phyloP scores from a whole-genome alignment of 1,140 invertebrate genomes.

The Drosophila tristis region DNA sequence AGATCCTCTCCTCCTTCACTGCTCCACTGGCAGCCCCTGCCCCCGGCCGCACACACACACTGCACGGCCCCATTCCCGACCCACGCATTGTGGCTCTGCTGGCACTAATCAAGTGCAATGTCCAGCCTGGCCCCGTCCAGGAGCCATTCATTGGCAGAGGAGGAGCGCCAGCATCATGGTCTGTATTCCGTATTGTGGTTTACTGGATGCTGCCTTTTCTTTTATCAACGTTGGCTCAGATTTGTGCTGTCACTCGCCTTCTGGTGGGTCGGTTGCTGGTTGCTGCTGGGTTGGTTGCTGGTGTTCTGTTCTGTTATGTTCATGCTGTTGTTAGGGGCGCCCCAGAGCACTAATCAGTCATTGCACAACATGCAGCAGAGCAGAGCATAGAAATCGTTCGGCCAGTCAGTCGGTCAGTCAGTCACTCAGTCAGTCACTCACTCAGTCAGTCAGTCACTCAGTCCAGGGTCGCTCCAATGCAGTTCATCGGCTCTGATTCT shows the following conservation, averaged over 20 bases:
- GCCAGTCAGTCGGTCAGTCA: slow-evolving; percentile 31
- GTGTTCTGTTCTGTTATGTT: slow-evolving; percentile 38
- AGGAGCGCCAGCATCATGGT: slow-evolving; percentile 31
- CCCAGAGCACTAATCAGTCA: slow-evolving; percentile 67
- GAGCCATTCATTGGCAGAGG: slow-evolving; percentile 29
- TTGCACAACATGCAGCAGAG: slow-evolving; percentile 39
- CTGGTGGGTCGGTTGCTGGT: slow-evolving; percentile 5
- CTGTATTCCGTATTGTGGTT: slow-evolving; percentile 68
- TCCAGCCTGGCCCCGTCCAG: slow-evolving; percentile 2
- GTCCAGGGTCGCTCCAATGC: slow-evolving; percentile 4
- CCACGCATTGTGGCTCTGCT: slow-evolving; percentile 53
- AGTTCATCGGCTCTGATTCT: slow-evolving; percentile 45
- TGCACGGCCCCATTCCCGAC: slow-evolving; percentile 34
- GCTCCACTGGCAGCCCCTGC: not conserved
- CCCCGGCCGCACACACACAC: not conserved
- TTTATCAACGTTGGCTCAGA: slow-evolving; percentile 74
- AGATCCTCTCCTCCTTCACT: not conserved
- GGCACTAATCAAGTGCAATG: slow-evolving; percentile 75
- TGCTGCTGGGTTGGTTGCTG: not conserved
- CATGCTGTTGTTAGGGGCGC: slow-evolving; percentile 38
- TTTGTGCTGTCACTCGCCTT: slow-evolving; percentile 34
- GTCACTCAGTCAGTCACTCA: too few species aligned
- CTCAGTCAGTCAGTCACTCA: slow-evolving; percentile 23
- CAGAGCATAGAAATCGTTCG: slow-evolving; percentile 1
- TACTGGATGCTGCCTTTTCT: slow-evolving; percentile 61